Evolutionary conservation across 2,113 vertebrate species (phyloP).

Genomic region (Paradoxurus hermaphroditus): DNA sequence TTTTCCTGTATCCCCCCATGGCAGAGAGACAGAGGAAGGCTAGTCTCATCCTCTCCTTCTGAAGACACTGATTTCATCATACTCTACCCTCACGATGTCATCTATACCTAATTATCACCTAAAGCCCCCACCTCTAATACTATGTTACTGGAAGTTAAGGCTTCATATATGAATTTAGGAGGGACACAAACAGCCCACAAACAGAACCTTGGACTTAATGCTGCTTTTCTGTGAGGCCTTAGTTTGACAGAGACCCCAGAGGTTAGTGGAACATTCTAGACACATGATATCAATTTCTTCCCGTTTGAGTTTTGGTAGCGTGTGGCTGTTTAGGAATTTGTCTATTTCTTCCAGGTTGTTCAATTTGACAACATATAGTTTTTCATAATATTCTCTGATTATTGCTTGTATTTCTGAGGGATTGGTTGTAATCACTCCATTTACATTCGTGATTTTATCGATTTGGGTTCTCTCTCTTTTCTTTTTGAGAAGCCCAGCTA

Average conservation of each 20-base stretch:
- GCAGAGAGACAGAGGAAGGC: background rate
- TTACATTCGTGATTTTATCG: no score
- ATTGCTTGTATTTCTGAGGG: no score
- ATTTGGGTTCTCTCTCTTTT: no score
- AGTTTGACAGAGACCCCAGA: background rate
- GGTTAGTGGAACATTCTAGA: background rate
- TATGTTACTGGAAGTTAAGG: no score
- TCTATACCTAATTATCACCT: background rate
- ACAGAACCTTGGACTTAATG: background rate
- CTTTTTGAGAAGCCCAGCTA: no score
- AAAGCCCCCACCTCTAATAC: background rate
- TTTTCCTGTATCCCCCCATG: background rate
- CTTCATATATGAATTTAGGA: background rate
- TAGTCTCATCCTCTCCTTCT: background rate
- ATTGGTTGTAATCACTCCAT: no score
- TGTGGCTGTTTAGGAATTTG: no score
- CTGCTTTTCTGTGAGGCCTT: background rate
- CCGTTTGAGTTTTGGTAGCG: no score
- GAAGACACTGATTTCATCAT: background rate
- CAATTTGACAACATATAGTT: no score
- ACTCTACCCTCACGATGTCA: background rate
- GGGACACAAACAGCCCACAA: background rate
- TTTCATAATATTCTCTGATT: no score
- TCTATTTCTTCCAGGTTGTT: no score
- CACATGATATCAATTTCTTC: background rate